Evolutionary conservation across 2,113 vertebrate species (phyloP).

Genomic region (Pontoporia blainvillei): DNA sequence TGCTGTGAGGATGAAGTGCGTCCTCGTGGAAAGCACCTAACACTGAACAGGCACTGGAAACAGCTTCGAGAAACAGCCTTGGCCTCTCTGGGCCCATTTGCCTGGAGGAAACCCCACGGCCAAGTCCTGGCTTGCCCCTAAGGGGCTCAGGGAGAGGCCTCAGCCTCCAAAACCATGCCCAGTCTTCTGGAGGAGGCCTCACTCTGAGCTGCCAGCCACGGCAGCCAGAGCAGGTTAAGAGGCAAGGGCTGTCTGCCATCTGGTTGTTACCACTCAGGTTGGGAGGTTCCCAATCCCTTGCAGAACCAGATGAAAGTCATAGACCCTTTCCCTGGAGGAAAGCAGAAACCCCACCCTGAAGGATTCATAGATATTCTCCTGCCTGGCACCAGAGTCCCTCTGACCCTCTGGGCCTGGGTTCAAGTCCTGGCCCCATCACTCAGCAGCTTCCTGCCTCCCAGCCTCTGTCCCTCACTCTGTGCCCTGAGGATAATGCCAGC

Average conservation of each 20-base stretch:
- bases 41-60: background rate
- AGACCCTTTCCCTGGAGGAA: background rate
- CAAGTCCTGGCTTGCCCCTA: background rate
- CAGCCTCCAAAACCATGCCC: background rate
- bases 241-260: background rate
- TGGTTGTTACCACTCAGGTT: background rate
- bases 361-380: background rate
- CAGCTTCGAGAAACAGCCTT: background rate
- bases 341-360: background rate
- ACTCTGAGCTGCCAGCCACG: background rate
- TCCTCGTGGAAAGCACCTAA: background rate
- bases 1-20: background rate
- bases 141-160: background rate
- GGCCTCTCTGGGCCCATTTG: background rate
- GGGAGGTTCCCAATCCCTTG: background rate
- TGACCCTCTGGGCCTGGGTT: background rate
- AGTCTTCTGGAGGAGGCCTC: background rate
- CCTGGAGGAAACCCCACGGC: background rate
- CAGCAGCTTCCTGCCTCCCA: background rate
- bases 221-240: background rate
- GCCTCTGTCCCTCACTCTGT: background rate
- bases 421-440: background rate
- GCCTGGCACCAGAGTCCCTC: background rate
- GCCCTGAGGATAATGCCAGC: background rate
- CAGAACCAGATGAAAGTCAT: background rate